Evolutionary conservation across 2,888 invertebrate species (phyloP).

Genomic region (Syrphus vitripennis): DNA sequence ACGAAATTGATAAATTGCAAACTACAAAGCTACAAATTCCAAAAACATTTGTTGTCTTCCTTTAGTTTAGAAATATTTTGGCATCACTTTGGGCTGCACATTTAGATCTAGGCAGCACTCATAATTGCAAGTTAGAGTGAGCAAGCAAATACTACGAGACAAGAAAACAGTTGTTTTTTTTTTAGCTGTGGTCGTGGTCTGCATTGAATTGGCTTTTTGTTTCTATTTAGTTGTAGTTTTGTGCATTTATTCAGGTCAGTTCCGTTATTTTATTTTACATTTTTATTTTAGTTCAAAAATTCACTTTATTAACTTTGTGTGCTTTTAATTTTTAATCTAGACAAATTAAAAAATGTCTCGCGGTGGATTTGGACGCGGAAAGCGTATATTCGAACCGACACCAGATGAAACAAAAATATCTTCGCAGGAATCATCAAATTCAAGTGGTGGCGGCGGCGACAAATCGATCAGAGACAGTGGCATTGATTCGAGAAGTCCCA

Average conservation of each 20-base stretch:
- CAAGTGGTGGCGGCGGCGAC: slow-evolving; percentile 68
- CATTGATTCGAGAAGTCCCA: slow-evolving; percentile 70
- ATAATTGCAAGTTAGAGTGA: neutral
- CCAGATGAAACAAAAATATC: slow-evolving; percentile 32
- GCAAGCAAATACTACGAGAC: neutral
- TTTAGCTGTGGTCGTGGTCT: neutral
- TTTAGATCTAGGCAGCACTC: neutral
- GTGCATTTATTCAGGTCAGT: neutral
- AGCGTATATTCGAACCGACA: slow-evolving; percentile 41
- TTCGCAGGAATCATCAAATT: slow-evolving; percentile 67
- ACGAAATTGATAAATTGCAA: no score
- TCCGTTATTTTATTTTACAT: slow-evolving; percentile 4
- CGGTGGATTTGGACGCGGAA: slow-evolving; percentile 70
- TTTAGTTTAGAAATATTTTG: no score
- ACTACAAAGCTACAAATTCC: no score
- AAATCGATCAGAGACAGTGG: slow-evolving; percentile 73
- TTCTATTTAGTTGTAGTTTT: neutral
- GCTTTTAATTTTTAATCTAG: neutral
- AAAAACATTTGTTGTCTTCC: no score
- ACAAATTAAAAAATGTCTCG: slow-evolving; percentile 58
- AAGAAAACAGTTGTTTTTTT: neutral
- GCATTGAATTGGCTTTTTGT: neutral
- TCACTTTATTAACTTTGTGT: no score
- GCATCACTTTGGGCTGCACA: neutral
- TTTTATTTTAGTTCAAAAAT: neutral